Percentiles rank a stretch among this genome's conserved stretches.
Evolutionary conservation across 2,797 vertebrate species (phyloP).

Genomic region (Coracias cyanogaster): DNA sequence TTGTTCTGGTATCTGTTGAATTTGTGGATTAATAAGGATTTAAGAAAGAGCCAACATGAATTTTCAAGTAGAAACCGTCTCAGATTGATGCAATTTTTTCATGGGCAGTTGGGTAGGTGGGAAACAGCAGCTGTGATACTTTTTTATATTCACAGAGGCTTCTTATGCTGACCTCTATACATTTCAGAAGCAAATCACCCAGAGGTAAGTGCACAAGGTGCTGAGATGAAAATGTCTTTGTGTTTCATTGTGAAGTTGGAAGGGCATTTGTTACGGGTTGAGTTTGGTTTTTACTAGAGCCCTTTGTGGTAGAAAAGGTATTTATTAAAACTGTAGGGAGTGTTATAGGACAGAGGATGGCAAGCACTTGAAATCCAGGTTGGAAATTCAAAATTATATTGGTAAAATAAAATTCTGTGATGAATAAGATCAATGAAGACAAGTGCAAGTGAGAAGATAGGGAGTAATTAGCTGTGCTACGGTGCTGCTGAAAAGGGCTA

Average conservation of each 20-base stretch:
- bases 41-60: not conserved
- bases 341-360: not conserved
- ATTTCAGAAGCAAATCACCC: not conserved
- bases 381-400: not conserved
- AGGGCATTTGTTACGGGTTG: not conserved
- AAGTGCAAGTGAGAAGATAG: not conserved
- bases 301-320: not conserved
- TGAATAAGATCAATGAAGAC: not conserved
- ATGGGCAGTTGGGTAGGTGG: not conserved
- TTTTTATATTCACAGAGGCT: not conserved
- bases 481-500: not conserved
- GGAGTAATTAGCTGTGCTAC: not conserved
- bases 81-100: not conserved
- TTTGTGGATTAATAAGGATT: not conserved
- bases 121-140: not conserved
- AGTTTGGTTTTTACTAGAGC: not conserved
- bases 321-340: not conserved
- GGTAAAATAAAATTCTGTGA: not conserved
- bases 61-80: not conserved
- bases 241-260: not conserved
- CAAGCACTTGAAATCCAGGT: not conserved
- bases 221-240: not conserved
- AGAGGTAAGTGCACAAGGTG: not conserved
- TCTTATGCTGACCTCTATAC: not conserved
- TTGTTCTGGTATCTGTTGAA: not conserved